A percentile compares a stretch with the other conserved stretches of the same genome.
Conservation (phyloP, 2,888 invertebrate species). For the Drosophila gaucha region DNA sequence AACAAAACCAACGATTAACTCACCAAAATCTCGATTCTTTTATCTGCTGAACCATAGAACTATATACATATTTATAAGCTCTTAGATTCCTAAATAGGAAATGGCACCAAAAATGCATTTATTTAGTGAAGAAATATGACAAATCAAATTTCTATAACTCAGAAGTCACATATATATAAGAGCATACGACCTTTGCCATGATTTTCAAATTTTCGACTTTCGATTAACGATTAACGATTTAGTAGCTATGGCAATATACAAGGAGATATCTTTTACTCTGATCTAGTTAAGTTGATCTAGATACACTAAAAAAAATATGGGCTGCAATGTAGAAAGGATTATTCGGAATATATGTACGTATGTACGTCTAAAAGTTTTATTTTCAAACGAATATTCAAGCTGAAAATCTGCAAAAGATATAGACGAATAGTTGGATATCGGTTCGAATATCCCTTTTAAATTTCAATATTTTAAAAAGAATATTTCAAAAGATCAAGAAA, state of each 20-base stretch:
- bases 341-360: not conserved
- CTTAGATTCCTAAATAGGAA: constrained; percentile 11
- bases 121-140: constrained; percentile 29
- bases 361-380: no score
- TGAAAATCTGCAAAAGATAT: not conserved
- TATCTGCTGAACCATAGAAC: constrained; percentile 44
- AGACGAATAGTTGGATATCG: no score
- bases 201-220: constrained; percentile 18
- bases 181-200: constrained; percentile 44
- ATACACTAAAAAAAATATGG: constrained; percentile 14
- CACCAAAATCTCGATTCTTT: constrained; percentile 8
- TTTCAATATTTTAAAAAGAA: no score
- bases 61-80: constrained; percentile 5
- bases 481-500: no score
- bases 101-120: constrained; percentile 47
- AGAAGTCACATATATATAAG: constrained; percentile 4
- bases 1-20: constrained; percentile 40
- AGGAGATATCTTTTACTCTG: constrained; percentile 8
- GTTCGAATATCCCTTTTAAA: not conserved
- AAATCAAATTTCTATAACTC: constrained; percentile 37
- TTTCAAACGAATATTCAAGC: no score
- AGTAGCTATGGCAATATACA: constrained; percentile 60
- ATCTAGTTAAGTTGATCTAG: constrained; percentile 46
- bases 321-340: no score
- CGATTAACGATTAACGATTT: constrained; percentile 47